phyloP scores from a whole-genome alignment of 2,113 vertebrate genomes.

The Ondatra zibethicus region DNA sequence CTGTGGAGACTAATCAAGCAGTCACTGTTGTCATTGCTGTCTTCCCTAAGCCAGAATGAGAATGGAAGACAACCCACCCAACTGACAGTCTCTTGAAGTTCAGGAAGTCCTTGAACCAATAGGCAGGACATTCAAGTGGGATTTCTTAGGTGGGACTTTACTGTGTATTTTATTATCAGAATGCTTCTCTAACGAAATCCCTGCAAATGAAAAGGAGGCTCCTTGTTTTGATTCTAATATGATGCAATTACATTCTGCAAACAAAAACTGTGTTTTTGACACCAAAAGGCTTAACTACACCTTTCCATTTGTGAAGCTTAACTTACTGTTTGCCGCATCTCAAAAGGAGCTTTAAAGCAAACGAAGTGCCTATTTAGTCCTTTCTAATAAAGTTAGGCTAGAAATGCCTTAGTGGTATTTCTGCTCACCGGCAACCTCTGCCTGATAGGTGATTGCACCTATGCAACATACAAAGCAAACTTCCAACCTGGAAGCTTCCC shows the following conservation, averaged over 20 bases:
- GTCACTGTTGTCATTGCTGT: neutral
- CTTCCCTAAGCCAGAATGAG: neutral
- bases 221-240: constrained; percentile 19
- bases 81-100: neutral
- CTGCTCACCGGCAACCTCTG: neutral
- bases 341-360: constrained; percentile 2
- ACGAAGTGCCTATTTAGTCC: neutral
- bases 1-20: neutral
- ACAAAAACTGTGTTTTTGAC: neutral
- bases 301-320: constrained; percentile 48
- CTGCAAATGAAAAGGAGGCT: constrained; percentile 18
- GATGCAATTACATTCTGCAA: constrained; percentile 40
- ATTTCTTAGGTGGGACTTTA: neutral
- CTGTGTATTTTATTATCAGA: neutral
- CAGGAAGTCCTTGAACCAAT: neutral
- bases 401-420: neutral
- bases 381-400: constrained; percentile 8
- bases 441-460: neutral
- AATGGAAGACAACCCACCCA: neutral
- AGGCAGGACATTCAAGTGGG: neutral
- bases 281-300: neutral
- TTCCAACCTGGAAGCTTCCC: neutral
- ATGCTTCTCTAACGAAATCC: neutral
- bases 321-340: constrained; percentile 30
- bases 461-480: neutral